phyloP scores from a whole-genome alignment of 2,888 invertebrate species.

The Lasius fuliginosus region DNA sequence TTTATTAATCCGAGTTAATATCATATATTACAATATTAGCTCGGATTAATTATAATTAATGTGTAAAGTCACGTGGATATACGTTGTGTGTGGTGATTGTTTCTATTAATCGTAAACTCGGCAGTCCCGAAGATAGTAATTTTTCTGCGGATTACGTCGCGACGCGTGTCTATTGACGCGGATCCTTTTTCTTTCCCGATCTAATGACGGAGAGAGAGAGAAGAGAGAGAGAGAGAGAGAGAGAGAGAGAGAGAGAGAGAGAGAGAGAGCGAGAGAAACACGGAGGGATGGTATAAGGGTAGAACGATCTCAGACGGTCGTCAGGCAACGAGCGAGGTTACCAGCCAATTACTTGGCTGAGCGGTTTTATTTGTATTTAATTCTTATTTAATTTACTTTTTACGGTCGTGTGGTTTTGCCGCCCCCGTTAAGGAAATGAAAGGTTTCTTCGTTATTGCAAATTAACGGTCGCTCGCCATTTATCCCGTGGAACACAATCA shows the following conservation, averaged over 20 bases:
- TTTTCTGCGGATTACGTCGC: slow-evolving; percentile 78
- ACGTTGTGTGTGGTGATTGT: neutral
- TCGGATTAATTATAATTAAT: neutral
- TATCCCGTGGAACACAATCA: slow-evolving; percentile 50
- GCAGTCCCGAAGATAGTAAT: slow-evolving; percentile 72
- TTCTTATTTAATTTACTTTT: slow-evolving; percentile 86
- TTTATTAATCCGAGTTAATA: neutral
- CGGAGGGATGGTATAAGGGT: slow-evolving; percentile 65
- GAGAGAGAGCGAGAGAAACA: slow-evolving; percentile 53
- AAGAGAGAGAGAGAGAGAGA: slow-evolving; percentile 44
- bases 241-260: slow-evolving; percentile 51
- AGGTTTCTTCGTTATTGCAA: slow-evolving; percentile 76
- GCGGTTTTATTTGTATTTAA: slow-evolving; percentile 86
- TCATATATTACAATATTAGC: neutral
- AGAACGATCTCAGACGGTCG: slow-evolving; percentile 72
- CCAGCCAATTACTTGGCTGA: slow-evolving; percentile 86
- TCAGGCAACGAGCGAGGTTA: slow-evolving; percentile 77
- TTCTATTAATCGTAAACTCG: slow-evolving; percentile 27
- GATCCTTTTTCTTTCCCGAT: slow-evolving; percentile 75
- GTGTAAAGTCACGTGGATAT: neutral
- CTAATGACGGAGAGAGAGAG: slow-evolving; percentile 59
- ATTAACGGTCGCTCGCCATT: slow-evolving; percentile 60
- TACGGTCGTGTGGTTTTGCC: slow-evolving; percentile 76
- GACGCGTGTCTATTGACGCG: slow-evolving; percentile 79
- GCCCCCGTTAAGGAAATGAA: slow-evolving; percentile 82